Conservation (phyloP, 2,888 invertebrate species). For the Drosophila cognata region DNA sequence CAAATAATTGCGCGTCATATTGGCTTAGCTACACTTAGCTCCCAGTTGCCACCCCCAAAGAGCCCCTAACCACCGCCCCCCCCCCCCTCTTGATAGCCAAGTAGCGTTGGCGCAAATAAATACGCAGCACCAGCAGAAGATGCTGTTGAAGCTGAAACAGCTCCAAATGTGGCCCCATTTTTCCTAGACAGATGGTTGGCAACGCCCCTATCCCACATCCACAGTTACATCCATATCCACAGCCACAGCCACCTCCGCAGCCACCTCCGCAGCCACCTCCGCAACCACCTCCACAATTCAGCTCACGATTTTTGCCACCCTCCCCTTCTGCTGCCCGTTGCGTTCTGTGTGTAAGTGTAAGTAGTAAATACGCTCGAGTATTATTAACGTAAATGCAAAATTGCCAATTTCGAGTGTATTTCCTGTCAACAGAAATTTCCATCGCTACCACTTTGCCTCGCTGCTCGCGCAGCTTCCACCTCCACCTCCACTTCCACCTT, state of each 20-base stretch:
- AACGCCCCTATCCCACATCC: constrained; percentile 26
- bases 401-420: constrained; percentile 85
- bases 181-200: constrained; percentile 60
- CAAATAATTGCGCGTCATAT: constrained; percentile 84
- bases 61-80: not conserved
- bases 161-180: constrained; percentile 57
- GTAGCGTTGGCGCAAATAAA: constrained; percentile 33
- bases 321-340: not conserved
- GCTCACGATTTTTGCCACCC: not conserved
- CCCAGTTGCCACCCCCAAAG: constrained; percentile 31
- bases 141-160: constrained; percentile 6
- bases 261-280: not conserved
- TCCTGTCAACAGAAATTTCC: constrained; percentile 84
- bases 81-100: constrained; percentile 7
- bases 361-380: constrained; percentile 84
- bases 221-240: not conserved
- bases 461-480: not conserved
- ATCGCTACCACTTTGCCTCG: constrained; percentile 31
- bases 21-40: constrained; percentile 75
- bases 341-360: constrained; percentile 53
- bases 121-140: constrained; percentile 12
- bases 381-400: constrained; percentile 85
- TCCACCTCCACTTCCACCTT: not conserved
- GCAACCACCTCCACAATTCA: not conserved
- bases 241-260: not conserved